Evolutionary conservation across 2,113 vertebrate genomes (phyloP).

Genomic region (Rallus limicola): DNA sequence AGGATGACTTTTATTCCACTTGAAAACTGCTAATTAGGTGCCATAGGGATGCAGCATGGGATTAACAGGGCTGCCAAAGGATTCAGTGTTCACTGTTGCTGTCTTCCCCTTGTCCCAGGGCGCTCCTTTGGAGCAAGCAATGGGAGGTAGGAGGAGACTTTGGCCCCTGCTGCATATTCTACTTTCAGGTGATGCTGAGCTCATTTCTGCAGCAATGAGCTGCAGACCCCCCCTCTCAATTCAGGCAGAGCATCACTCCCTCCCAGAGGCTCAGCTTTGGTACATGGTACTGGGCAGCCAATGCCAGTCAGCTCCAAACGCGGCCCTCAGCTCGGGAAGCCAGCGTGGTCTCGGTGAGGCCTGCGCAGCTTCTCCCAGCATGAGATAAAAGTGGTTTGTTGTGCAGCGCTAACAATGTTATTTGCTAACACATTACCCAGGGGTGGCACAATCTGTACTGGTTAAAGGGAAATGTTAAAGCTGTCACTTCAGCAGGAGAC

Average conservation of each 20-base stretch:
- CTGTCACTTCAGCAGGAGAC: slow-evolving; percentile 27
- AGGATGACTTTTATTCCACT: not conserved
- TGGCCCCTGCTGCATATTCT: not conserved
- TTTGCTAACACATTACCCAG: slow-evolving; percentile 32
- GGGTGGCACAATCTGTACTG: slow-evolving; percentile 5
- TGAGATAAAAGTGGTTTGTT: not conserved
- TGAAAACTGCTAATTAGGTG: not conserved
- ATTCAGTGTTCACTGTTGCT: not conserved
- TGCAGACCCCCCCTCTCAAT: not conserved
- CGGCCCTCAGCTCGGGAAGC: accelerated
- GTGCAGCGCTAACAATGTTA: not conserved
- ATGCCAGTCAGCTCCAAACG: not conserved
- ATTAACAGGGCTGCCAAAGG: not conserved
- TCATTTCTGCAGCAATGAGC: not conserved
- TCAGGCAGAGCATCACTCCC: not conserved
- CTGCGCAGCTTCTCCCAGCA: not conserved
- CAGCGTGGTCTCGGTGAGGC: accelerated
- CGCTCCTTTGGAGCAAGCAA: not conserved
- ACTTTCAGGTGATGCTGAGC: not conserved
- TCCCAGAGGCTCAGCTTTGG: not conserved
- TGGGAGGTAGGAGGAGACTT: not conserved
- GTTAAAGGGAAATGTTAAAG: slow-evolving; percentile 41
- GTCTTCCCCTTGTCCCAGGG: not conserved
- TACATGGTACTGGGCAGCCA: not conserved
- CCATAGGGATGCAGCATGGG: accelerated